Evolutionary conservation across 2,888 invertebrate species (phyloP), one percentile per base, ranked within the genome.

Genomic region (Tetranychus piercei): DNA sequence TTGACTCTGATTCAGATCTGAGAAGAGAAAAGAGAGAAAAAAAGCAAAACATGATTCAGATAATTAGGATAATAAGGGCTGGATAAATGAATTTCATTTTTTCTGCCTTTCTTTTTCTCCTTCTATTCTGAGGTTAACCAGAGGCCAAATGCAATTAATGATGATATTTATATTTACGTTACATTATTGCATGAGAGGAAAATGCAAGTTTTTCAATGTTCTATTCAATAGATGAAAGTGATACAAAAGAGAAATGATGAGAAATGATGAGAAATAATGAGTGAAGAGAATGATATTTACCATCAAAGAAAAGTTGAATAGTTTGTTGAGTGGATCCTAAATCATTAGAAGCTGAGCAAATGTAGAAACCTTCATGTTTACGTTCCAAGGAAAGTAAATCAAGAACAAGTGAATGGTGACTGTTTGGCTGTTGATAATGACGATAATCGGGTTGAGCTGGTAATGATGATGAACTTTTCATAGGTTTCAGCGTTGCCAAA

Each of bases 291-390:
- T n/a, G 20, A 15, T 23, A 75, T 75, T 73, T 73, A 78, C 78
- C 78, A 64, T 76, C 76, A 66, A 78, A 76, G 8, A 75, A 55
- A 65, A 78, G 73, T 45, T 77, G 75, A 66, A 78, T 75, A 11
- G 77, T 44, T 20, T 75, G 76, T 73, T 78, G 78, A 7, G 66
- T 73, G 4, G 75, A 76, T 18, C 75, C 67, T 18, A 70, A 74
- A n/a, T 76, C 77, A 65, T 77, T 75, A 15, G 72, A 72, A 15
- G 76, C 77, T 71, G 77, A 78, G 45, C 78, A 78, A 55, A 77
- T 77, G 65, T 78, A 78, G 75, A 77, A 76, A 11, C 78, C 78
- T 9, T 74, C 75, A 45, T 76, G 75, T 65, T 75, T 74, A 18
- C 76, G 69, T 6, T 72, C 43, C 9, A 69, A 69, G 9, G 69